Conservation (phyloP, 2,113 vertebrate species). For the Menura novaehollandiae region DNA sequence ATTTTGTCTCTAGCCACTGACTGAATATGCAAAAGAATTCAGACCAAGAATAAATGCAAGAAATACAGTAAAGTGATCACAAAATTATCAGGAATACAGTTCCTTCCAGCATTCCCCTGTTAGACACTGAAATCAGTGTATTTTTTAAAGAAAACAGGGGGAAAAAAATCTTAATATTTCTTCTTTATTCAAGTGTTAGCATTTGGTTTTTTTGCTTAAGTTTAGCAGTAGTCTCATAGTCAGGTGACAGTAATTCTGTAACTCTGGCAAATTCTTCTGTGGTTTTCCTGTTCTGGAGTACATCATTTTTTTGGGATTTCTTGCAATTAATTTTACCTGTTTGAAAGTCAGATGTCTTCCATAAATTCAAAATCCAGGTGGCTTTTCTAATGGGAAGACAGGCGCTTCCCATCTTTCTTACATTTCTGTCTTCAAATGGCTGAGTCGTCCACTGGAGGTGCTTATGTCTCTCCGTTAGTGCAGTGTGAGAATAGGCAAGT, state of each 20-base stretch:
- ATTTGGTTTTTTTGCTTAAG: neutral
- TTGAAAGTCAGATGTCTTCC: neutral
- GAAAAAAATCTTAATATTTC: neutral
- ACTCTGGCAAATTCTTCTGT: neutral
- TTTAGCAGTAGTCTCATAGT: neutral
- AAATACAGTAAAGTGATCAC: neutral
- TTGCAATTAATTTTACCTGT: neutral
- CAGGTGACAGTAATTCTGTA: neutral
- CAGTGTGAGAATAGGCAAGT: neutral
- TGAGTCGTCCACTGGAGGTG: neutral
- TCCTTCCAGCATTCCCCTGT: neutral
- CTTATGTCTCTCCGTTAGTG: neutral
- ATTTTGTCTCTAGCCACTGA: neutral
- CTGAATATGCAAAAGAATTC: neutral
- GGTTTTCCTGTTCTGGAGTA: neutral
- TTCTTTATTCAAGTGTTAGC: neutral
- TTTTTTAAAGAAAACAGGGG: neutral
- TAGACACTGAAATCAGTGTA: neutral
- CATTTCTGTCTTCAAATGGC: neutral
- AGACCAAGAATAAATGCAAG: neutral
- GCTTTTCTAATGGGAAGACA: neutral
- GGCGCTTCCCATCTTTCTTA: neutral
- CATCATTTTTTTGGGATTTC: neutral
- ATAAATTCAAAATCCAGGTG: neutral
- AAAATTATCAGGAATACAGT: neutral